Conservation (phyloP, 1,140 invertebrate species). For the Hycleus phaleratus region DNA sequence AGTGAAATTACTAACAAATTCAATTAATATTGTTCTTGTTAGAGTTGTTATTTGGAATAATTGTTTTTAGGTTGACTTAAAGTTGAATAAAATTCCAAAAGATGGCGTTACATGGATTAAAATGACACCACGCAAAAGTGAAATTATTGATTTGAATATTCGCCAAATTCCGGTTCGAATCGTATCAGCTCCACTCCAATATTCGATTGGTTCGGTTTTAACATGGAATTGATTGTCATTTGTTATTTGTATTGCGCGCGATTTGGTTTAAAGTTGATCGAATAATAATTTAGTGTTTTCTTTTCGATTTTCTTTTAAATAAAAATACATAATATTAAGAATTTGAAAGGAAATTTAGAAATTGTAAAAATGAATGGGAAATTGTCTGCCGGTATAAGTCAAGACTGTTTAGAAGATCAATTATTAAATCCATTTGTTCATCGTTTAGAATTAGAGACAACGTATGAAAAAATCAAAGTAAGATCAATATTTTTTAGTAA, state of each 20-base stretch:
- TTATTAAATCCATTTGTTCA: constrained; percentile 78
- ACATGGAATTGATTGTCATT: constrained; percentile 20
- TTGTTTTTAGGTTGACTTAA: too few species aligned
- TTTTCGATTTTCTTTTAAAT: neutral
- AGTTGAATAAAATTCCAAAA: neutral
- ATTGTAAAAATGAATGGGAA: constrained; percentile 28
- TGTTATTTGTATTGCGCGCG: constrained; percentile 18
- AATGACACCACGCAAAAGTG: constrained; percentile 19
- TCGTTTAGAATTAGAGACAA: constrained; percentile 71
- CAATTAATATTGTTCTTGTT: too few species aligned
- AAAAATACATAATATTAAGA: neutral
- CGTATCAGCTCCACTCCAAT: neutral
- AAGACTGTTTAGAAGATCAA: constrained; percentile 41
- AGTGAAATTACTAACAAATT: too few species aligned
- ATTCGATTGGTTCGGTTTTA: constrained; percentile 18
- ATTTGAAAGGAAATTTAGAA: neutral
- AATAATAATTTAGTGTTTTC: neutral
- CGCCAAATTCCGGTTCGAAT: constrained; percentile 1
- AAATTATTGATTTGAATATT: constrained; percentile 16
- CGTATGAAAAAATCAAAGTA: constrained; percentile 80
- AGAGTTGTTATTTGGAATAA: neutral
- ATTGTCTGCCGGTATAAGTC: constrained; percentile 28
- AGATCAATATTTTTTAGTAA: constrained; percentile 29
- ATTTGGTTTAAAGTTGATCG: constrained; percentile 11
- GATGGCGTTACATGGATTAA: neutral